Evolutionary conservation across 2,113 vertebrate genomes (phyloP).

Genomic region (Melanotaenia duboulayi): DNA sequence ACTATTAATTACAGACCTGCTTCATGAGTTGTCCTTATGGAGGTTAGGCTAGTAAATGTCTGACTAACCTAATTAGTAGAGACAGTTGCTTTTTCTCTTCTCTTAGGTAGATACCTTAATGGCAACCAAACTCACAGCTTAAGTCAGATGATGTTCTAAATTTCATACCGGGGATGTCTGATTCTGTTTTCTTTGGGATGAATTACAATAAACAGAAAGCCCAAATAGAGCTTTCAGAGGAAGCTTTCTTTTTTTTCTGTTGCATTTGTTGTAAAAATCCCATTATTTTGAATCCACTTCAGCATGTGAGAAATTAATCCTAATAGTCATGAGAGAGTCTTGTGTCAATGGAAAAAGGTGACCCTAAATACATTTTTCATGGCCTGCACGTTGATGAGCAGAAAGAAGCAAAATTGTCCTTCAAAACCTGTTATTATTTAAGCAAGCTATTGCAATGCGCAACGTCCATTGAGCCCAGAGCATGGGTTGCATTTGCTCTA

Average conservation of each 20-base stretch:
- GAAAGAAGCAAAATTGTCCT: slow-evolving; percentile 72
- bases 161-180: background rate
- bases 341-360: slow-evolving; percentile 60
- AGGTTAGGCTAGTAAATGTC: no score
- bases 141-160: background rate
- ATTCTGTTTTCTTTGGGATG: background rate
- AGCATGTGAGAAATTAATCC: slow-evolving; percentile 45
- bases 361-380: slow-evolving; percentile 69
- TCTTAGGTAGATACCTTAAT: background rate
- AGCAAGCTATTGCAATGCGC: slow-evolving; percentile 77
- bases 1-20: slow-evolving; percentile 5
- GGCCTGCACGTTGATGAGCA: slow-evolving; percentile 62
- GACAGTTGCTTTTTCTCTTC: background rate
- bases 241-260: slow-evolving; percentile 20
- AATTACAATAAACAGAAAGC: background rate
- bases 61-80: background rate
- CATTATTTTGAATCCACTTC: slow-evolving; percentile 34
- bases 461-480: slow-evolving; percentile 61
- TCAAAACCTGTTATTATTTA: slow-evolving; percentile 75
- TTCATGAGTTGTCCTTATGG: background rate
- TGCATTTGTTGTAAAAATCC: slow-evolving; percentile 29
- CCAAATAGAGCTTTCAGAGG: slow-evolving; percentile 5
- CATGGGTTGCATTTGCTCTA: slow-evolving; percentile 80
- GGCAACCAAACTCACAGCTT: background rate
- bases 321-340: slow-evolving; percentile 31